Evolutionary conservation across 2,888 invertebrate species (phyloP).

Genomic region (Apamea crenata): DNA sequence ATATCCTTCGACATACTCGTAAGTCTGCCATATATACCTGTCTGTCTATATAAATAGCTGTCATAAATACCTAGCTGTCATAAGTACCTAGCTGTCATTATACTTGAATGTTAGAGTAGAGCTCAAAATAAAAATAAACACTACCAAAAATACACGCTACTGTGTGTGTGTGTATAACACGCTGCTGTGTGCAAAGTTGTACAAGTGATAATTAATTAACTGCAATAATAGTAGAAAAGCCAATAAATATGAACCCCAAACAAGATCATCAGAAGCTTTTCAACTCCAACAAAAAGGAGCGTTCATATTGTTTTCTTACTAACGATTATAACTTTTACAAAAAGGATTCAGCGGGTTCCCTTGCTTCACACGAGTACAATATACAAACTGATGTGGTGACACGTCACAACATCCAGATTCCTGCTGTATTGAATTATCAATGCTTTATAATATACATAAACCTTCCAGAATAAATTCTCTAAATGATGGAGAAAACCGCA

Average conservation of each 20-base stretch:
- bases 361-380: not conserved
- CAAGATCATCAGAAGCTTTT: not conserved
- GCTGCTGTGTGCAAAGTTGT: not conserved
- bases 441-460: not conserved
- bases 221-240: not conserved
- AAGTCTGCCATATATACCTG: not conserved
- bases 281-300: not conserved
- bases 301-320: not conserved
- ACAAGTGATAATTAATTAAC: not conserved
- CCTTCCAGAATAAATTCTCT: not conserved
- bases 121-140: not conserved
- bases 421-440: not conserved
- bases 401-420: not conserved
- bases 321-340: conserved; percentile 19
- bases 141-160: not conserved
- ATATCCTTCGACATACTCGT: not conserved
- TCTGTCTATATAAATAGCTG: not conserved
- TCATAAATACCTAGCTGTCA: too few relatives aligned
- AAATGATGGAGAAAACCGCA: not conserved
- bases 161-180: too few relatives aligned
- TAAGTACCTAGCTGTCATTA: not conserved
- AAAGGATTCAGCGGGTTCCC: conserved; percentile 15
- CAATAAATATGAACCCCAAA: not conserved
- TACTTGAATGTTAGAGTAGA: not conserved
- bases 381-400: not conserved